phyloP scores from a whole-genome alignment of 2,888 invertebrate species.

The Cephus pulcher region DNA sequence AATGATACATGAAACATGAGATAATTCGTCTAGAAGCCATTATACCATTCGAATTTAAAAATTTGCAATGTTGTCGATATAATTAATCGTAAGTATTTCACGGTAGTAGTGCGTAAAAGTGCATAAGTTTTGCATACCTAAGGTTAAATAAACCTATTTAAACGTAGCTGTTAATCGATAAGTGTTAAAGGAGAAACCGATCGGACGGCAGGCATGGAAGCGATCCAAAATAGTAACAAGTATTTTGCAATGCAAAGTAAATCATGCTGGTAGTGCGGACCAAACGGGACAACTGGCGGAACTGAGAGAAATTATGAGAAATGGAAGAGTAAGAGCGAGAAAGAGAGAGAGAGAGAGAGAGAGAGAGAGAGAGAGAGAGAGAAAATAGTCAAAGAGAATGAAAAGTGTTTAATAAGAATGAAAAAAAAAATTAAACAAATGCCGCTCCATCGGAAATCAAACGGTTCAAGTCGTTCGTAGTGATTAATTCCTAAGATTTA shows the following conservation, averaged over 20 bases:
- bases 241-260: slow-evolving; percentile 51
- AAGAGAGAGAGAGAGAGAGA: slow-evolving; percentile 8
- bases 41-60: slow-evolving; percentile 22
- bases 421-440: slow-evolving; percentile 26
- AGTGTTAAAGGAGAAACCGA: slow-evolving; percentile 46
- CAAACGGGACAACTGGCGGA: slow-evolving; percentile 61
- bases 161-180: slow-evolving; percentile 26
- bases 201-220: slow-evolving; percentile 62
- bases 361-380: slow-evolving; percentile 12
- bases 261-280: slow-evolving; percentile 64
- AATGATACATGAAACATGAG: not conserved
- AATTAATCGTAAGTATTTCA: not conserved
- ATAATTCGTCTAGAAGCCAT: not conserved
- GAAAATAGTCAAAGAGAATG: not conserved
- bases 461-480: slow-evolving; percentile 40
- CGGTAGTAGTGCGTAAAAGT: not conserved
- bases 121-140: slow-evolving; percentile 7
- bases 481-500: slow-evolving; percentile 32
- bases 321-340: slow-evolving; percentile 20
- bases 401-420: slow-evolving; percentile 5
- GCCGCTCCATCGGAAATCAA: slow-evolving; percentile 51
- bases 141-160: slow-evolving; percentile 24
- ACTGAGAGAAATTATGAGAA: slow-evolving; percentile 28
- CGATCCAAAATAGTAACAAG: slow-evolving; percentile 53
- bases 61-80: slow-evolving; percentile 36